Conservation (phyloP, 2,797 vertebrate species). For the Selene dorsalis region DNA sequence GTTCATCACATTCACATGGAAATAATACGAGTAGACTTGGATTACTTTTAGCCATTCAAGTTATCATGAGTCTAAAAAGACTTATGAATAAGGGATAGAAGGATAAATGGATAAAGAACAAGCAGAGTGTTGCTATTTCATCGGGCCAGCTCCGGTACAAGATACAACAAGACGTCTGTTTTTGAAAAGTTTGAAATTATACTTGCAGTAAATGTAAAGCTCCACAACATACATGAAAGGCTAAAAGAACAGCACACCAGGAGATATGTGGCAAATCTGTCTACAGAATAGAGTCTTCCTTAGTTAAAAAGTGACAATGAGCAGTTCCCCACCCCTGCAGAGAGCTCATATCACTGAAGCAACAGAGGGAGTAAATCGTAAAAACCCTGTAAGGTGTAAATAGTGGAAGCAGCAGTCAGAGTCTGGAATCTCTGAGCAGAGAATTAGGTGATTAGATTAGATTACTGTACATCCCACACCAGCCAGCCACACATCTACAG, state of each 20-base stretch:
- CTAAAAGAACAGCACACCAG: neutral
- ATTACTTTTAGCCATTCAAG: slow-evolving; percentile 16
- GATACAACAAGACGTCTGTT: slow-evolving; percentile 3
- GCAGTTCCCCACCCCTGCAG: neutral
- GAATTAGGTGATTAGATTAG: slow-evolving; percentile 15
- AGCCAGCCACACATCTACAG: slow-evolving; percentile 14
- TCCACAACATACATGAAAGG: neutral
- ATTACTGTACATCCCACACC: neutral
- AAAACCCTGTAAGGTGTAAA: slow-evolving; percentile 33
- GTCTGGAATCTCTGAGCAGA: slow-evolving; percentile 11
- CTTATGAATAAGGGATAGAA: neutral
- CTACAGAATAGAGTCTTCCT: neutral
- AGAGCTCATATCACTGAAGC: slow-evolving; percentile 12
- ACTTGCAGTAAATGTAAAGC: neutral
- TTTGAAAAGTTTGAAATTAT: neutral
- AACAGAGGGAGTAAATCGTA: slow-evolving; percentile 18
- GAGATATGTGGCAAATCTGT: neutral
- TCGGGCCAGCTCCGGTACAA: neutral
- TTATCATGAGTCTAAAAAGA: slow-evolving; percentile 18
- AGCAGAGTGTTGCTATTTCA: neutral
- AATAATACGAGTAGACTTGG: slow-evolving; percentile 5
- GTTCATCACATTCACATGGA: neutral
- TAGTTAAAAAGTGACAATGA: slow-evolving; percentile 3
- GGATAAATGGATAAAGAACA: slow-evolving; percentile 5
- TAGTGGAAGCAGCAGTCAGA: slow-evolving; percentile 3